Evolutionary conservation across 2,888 invertebrate species (phyloP), one percentile per base, ranked within the genome.

Genomic region (Caenorhabditis panamensis): DNA sequence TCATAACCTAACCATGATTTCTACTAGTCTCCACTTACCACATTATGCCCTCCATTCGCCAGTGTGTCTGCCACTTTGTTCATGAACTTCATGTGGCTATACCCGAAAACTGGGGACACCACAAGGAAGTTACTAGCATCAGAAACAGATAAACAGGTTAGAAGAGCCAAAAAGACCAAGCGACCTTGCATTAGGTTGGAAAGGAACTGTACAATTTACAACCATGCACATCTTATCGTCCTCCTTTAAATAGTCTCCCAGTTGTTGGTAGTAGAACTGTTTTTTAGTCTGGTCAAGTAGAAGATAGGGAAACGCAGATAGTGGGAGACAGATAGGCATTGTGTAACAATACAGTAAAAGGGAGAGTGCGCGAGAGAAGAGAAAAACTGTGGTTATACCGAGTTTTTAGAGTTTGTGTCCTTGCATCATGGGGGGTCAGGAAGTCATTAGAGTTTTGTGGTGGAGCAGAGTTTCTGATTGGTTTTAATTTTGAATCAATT

Each of bases 31-130:
- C 2, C 13, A n/a, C 51, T 9, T 18, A 75, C 75, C 75, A 75
- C 75, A 62, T 66, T 67, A 20, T 75, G 75, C 36, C 54, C 67
- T 20, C 59, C 75, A 36, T 75, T 47, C 0, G 67, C 66, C 47
- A 75, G 36, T 20, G 62, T 66, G 37, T 75, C 75, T 1, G 66
- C 75, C 31, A 75, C 61, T 67, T 67, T 66, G 44, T 41, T 67
- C 75, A 75, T 75, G 41, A 75, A 75, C 18, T 75, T 75, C 75
- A 75, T 18, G 59, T 75, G 75, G 64, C 67, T 67, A 41, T 67
- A 75, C 9, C 75, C 75, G 11, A 75, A 75, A 26, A 67, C 61
- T n/a, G 67, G 75, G 4, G 75, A 67, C 0, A 75, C n/a, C 11
- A 75, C n/a, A 0, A 75, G 24, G 16, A 66, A 59, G 31, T 75